Conservation (phyloP, 1,140 invertebrate genomes). For the Drosophila rufa region DNA sequence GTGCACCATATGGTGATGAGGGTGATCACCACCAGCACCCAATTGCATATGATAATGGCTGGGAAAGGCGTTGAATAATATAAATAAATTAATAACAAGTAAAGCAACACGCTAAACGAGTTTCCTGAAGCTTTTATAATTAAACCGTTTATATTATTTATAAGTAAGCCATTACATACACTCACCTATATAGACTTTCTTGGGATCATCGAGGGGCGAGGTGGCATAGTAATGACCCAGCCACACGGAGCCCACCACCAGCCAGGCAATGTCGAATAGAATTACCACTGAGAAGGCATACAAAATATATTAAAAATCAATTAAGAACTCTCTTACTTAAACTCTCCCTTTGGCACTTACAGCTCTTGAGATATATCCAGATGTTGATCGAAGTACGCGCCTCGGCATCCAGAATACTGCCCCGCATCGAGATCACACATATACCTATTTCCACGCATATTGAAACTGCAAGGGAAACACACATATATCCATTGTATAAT, state of each 20-base stretch:
- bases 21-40: slow-evolving; percentile 90
- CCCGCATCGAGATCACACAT: slow-evolving; percentile 91
- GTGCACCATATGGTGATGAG: slow-evolving; percentile 94
- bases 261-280: slow-evolving; percentile 91
- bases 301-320: neutral
- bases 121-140: too few relatives aligned
- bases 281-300: slow-evolving; percentile 88
- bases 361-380: slow-evolving; percentile 92
- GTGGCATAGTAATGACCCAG: slow-evolving; percentile 89
- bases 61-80: neutral
- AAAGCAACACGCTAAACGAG: too few relatives aligned
- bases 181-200: slow-evolving; percentile 92
- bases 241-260: slow-evolving; percentile 92
- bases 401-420: slow-evolving; percentile 92
- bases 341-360: slow-evolving; percentile 86
- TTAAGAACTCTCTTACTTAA: too few relatives aligned
- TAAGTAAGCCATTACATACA: slow-evolving; percentile 57
- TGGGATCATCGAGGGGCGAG: slow-evolving; percentile 89
- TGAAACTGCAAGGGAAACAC: slow-evolving; percentile 86
- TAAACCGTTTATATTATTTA: too few relatives aligned
- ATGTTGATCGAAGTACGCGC: slow-evolving; percentile 92
- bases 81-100: too few relatives aligned
- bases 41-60: slow-evolving; percentile 94
- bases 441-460: slow-evolving; percentile 91
- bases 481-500: neutral